Conservation (phyloP, 2,888 invertebrate species). For the Tinea pellionella region DNA sequence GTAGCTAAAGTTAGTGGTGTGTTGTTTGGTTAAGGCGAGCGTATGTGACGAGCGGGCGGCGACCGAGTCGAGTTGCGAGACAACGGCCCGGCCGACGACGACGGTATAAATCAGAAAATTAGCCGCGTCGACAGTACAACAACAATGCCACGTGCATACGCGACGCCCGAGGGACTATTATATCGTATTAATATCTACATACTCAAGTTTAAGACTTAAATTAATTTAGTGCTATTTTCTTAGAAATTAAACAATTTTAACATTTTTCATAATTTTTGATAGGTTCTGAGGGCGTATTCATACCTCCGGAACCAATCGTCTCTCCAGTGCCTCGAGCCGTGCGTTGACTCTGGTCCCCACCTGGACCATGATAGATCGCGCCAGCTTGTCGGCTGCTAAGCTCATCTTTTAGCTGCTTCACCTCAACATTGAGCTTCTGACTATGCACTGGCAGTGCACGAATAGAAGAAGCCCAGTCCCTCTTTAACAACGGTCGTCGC, state of each 20-base stretch:
- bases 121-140: conserved; percentile 31
- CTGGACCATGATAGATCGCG: too few species aligned
- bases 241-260: neutral
- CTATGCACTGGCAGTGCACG: too few species aligned
- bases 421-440: too few species aligned
- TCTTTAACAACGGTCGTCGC: too few species aligned
- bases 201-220: conserved; percentile 14
- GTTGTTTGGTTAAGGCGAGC: conserved; percentile 41
- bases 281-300: neutral
- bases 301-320: too few species aligned
- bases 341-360: too few species aligned
- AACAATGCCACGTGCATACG: conserved; percentile 29
- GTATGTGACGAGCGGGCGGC: conserved; percentile 27
- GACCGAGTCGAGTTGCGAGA: conserved; percentile 13
- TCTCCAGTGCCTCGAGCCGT: too few species aligned
- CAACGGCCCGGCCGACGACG: conserved; percentile 11
- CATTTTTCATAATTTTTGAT: conserved; percentile 17
- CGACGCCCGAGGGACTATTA: conserved; percentile 24
- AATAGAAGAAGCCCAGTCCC: too few species aligned
- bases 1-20: conserved; percentile 37
- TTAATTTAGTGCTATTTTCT: conserved; percentile 8
- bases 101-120: conserved; percentile 32
- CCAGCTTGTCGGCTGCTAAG: too few species aligned
- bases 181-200: conserved; percentile 15
- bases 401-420: too few species aligned